phyloP scores from a whole-genome alignment of 2,113 vertebrate species.

The Cyprinodon brontotheroides region DNA sequence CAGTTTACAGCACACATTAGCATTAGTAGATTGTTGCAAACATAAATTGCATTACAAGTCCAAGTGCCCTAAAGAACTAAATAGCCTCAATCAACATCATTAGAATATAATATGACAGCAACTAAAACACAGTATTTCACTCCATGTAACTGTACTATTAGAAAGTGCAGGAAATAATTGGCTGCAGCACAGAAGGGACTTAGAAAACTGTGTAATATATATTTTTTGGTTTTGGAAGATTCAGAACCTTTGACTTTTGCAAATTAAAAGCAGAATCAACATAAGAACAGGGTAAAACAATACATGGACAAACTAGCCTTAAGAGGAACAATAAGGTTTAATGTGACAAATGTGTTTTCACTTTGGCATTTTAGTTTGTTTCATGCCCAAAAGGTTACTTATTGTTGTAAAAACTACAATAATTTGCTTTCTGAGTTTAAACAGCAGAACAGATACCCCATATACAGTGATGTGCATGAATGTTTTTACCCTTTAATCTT shows the following conservation, averaged over 20 bases:
- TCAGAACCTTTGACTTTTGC: constrained; percentile 13
- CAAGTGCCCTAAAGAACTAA: constrained; percentile 15
- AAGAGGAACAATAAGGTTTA: constrained; percentile 6
- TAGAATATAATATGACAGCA: constrained; percentile 54
- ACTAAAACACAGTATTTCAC: constrained; percentile 43
- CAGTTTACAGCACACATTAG: not conserved
- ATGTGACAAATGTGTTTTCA: not conserved
- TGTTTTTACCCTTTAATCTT: not conserved
- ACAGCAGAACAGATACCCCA: too few relatives aligned
- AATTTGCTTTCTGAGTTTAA: not conserved
- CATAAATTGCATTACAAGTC: constrained; percentile 7
- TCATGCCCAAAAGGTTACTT: not conserved
- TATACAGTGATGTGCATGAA: not conserved
- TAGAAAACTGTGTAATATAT: constrained; percentile 29
- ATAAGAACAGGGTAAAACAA: constrained; percentile 5
- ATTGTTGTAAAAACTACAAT: not conserved
- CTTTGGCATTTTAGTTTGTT: not conserved
- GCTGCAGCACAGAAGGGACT: constrained; percentile 45
- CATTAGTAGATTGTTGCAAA: constrained; percentile 13
- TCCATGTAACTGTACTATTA: constrained; percentile 52
- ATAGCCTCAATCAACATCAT: constrained; percentile 40
- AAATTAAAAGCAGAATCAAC: constrained; percentile 1
- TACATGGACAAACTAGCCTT: not conserved
- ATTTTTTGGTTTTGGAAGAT: constrained; percentile 4
- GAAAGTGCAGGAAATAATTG: constrained; percentile 57